A percentile compares a stretch with the other conserved stretches of the same genome.
Evolutionary conservation across 1,140 invertebrate genomes (phyloP).

Genomic region (Sycobia sp.): DNA sequence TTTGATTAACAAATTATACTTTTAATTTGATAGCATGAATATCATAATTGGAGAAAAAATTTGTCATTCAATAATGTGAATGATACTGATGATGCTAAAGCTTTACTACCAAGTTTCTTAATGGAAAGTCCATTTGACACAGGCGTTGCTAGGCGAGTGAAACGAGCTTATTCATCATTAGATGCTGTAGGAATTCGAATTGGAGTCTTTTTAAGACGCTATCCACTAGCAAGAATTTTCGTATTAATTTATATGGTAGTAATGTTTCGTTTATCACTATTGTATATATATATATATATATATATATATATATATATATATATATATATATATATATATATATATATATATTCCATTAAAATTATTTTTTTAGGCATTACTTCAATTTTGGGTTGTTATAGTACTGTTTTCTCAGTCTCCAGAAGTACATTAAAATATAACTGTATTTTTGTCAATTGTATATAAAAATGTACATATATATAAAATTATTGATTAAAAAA

Average conservation of each 20-base stretch:
- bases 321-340: no score
- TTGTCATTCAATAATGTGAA: slow-evolving; percentile 63
- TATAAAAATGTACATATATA: slow-evolving; percentile 25
- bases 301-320: background rate
- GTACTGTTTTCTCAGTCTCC: slow-evolving; percentile 73
- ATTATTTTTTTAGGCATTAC: slow-evolving; percentile 62
- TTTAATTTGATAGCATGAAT: slow-evolving; percentile 57
- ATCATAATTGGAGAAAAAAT: slow-evolving; percentile 59
- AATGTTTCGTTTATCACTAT: background rate
- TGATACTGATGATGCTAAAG: slow-evolving; percentile 72
- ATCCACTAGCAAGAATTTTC: slow-evolving; percentile 80
- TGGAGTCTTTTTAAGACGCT: slow-evolving; percentile 79
- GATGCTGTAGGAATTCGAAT: slow-evolving; percentile 79
- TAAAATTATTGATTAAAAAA: background rate
- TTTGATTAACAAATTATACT: background rate
- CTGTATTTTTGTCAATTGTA: background rate
- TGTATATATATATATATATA: no score
- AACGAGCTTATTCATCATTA: slow-evolving; percentile 77
- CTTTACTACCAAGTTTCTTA: slow-evolving; percentile 73
- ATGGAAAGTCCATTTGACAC: slow-evolving; percentile 80
- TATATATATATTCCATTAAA: slow-evolving; percentile 1
- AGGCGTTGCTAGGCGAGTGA: slow-evolving; percentile 76
- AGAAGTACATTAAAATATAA: slow-evolving; percentile 63
- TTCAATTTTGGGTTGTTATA: slow-evolving; percentile 75
- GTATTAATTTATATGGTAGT: slow-evolving; percentile 76